Evolutionary conservation across 2,113 vertebrate genomes (phyloP), one percentile per base, ranked within the genome.

Genomic region (Rhizomys pruinosus): DNA sequence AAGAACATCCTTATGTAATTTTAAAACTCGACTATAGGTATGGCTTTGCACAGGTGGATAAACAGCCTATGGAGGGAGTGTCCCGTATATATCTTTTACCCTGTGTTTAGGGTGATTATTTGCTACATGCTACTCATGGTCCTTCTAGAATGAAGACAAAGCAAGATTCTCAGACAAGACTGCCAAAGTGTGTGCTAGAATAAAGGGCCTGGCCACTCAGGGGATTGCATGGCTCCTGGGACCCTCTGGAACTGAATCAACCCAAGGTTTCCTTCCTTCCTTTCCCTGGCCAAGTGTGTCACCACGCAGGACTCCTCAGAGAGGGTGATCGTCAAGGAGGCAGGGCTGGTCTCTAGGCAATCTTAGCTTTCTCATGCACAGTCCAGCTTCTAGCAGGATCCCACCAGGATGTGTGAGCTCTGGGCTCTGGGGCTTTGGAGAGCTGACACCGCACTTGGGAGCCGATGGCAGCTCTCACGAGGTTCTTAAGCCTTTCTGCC

Each of bases 341-440:
- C 88, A 88, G 59, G 23, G 34, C 59, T 69, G 89, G 86, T 92
- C 91, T 91, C 96, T 64, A 93, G 84, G 93, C 87, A 84, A 59
- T 94, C 91, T 86, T 39, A 32, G 34, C 52, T 80, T 81, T 59
- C 89, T 16, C 0, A 1, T 16, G 32, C 25, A 44, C 84, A 84
- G 93, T 91, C 79, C 82, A 80, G 64, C 52, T 95, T 81, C 64
- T 61, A 84, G 22, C 63, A 69, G 77, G 77, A 27, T 47, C 69
- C 94, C 84, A 42, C 55, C 77, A 93, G 6, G 63, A 2, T 34
- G 37, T 34, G 16, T 34, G 79, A 64, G 59, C 84, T 69, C 37
- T 37, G 76, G 76, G 57, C 39, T 84, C 29, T 17, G 42, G 44
- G 66, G 34, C 44, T 52, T 87, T 32, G 1, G 78, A 34, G 74